A percentile compares a stretch with the other conserved stretches of the same genome.
phyloP scores from a whole-genome alignment of 35 echinoderm and acorn worm genomes.

The Patiria miniata region DNA sequence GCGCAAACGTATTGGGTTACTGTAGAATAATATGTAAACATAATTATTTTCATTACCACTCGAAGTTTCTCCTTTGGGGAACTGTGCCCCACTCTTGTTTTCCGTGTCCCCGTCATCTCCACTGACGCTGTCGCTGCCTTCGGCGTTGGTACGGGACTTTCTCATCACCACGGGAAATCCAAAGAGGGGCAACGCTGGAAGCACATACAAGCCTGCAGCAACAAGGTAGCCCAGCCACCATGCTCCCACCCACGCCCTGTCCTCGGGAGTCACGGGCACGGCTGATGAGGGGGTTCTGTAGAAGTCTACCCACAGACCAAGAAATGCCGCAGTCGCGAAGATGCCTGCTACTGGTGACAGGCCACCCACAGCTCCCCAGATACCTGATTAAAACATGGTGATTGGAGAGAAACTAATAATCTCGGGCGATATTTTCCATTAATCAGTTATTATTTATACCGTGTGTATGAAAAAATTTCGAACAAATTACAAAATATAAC shows the following conservation, averaged over 20 bases:
- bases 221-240: background rate
- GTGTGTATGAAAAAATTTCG: background rate
- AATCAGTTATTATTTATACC: too few species aligned
- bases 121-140: background rate
- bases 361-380: background rate
- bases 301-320: conserved; percentile 19
- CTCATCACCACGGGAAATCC: background rate
- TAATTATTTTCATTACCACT: too few species aligned
- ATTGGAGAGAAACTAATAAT: background rate
- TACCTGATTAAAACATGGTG: background rate
- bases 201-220: background rate
- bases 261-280: background rate
- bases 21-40: too few species aligned
- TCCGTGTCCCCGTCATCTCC: background rate
- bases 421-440: too few species aligned
- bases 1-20: too few species aligned
- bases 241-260: background rate
- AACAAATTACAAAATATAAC: background rate
- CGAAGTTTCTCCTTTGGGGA: too few species aligned
- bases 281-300: background rate
- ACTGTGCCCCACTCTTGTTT: too few species aligned
- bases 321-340: background rate
- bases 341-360: background rate
- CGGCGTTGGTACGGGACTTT: background rate
- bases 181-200: background rate